These are phyloP conservation scores for Caenorhabditis afra DNA, from an alignment of 2,888 invertebrate genomes.

Conservation along the genomic window DNA sequence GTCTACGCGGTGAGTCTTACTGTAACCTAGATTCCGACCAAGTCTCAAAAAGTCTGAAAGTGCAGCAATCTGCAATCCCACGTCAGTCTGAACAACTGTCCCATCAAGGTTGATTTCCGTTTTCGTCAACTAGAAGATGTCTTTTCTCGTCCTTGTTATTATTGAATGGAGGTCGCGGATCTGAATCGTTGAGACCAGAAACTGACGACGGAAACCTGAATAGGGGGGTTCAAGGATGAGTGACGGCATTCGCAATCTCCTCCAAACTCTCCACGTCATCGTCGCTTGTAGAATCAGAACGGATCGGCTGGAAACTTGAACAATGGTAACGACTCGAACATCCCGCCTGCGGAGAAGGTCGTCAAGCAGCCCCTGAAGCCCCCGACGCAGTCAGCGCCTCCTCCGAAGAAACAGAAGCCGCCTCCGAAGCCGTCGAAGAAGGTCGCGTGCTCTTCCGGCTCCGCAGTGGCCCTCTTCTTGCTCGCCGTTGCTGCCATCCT, in stretches of 20 bases:
- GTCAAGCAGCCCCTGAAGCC: slow-evolving; percentile 44
- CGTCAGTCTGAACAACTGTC: neutral
- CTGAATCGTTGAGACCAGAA: slow-evolving; percentile 27
- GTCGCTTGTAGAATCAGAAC: slow-evolving; percentile 37
- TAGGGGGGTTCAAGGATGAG: slow-evolving; percentile 45
- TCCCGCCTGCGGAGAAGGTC: slow-evolving; percentile 39
- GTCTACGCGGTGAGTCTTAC: slow-evolving; percentile 64
- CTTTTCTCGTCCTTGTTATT: slow-evolving; percentile 9
- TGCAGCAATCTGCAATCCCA: too few relatives aligned
- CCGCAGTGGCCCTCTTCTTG: slow-evolving; percentile 57
- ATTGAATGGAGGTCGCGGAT: slow-evolving; percentile 26
- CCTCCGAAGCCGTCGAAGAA: slow-evolving; percentile 41
- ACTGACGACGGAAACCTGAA: slow-evolving; percentile 17
- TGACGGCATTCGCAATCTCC: slow-evolving; percentile 28
- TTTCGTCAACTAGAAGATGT: neutral
- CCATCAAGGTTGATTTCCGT: neutral
- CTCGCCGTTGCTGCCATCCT: slow-evolving; percentile 63
- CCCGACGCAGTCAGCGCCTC: slow-evolving; percentile 20
- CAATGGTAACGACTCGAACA: slow-evolving; percentile 33
- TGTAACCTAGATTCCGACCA: too few relatives aligned
- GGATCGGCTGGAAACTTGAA: slow-evolving; percentile 39
- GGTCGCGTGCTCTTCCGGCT: slow-evolving; percentile 60
- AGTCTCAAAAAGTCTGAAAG: too few relatives aligned
- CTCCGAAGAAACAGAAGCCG: slow-evolving; percentile 40
- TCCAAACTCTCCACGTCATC: slow-evolving; percentile 37